Base-by-base conservation (phyloP, 2,888 invertebrate species). In the Cantharis lateralis region DNA sequence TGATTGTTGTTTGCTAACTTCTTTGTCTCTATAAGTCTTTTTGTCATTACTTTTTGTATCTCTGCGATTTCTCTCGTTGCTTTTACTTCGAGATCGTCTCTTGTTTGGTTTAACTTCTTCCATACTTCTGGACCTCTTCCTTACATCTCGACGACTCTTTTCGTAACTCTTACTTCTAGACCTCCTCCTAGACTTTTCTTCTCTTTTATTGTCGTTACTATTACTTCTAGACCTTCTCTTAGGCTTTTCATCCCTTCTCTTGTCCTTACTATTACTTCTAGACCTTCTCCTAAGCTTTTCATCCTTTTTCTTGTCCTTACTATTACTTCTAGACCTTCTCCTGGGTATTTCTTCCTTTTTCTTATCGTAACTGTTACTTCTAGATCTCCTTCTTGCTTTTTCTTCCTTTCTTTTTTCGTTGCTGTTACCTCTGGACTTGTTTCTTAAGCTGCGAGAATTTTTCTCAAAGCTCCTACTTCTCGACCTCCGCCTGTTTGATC, bases 21-120 rank as follows among this genome's bases (percentile, higher is more conserved):
- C 15, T 62, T 68, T 74, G 16, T 74, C 75, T 28, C 68, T 70
- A 7, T 72, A 62, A 20, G 16, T 62, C 62, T 62, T 76, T 76
- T 76, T 72, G 10, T 20, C 63, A 64, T 1, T 20, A 15, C 72
- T 71, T 82, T 69, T 82, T 80, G 66, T 63, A 62, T 68, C 16
- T 63, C 63, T 13, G n/a, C 32, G 32, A 4, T 32, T 63, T 16
- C 4, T 63, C 16, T 63, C 16, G 15, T 10, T 18, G 16, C 16
- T 63, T 10, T 18, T 63, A 63, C 63, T 63, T 63, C 63, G 10
- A 18, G 15, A 18, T 63, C 10, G 10, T 63, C 18, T 63, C 16
- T 63, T 63, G 7, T 16, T 63, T 10, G 63, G 4, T 63, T 63
- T 63, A 16, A 16, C 11, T 63, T 63, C 63, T 11, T 63, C 16